phyloP scores from a whole-genome alignment of 2,888 invertebrate genomes.

The Calameuta filiformis region DNA sequence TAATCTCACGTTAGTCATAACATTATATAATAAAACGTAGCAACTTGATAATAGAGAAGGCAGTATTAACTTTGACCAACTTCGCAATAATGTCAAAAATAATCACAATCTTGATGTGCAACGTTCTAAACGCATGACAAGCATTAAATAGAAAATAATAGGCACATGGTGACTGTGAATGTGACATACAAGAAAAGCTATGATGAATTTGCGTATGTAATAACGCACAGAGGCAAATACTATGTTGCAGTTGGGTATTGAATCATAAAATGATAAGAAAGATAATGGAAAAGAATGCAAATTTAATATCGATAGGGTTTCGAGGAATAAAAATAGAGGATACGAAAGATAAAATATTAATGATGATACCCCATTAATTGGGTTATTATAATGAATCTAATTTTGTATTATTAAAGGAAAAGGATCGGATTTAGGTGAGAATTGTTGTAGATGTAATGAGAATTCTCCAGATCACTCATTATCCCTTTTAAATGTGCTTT shows the following conservation, averaged over 20 bases:
- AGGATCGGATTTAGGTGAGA: background rate
- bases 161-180: background rate
- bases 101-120: background rate
- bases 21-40: background rate
- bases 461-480: background rate
- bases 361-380: background rate
- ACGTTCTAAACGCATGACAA: background rate
- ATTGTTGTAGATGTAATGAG: background rate
- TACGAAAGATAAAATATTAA: background rate
- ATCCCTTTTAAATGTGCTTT: background rate
- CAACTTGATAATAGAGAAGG: background rate
- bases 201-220: background rate
- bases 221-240: background rate
- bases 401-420: background rate
- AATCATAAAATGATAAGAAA: conserved; percentile 3
- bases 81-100: background rate
- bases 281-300: conserved; percentile 4
- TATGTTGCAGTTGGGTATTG: background rate
- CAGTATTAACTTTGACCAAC: background rate
- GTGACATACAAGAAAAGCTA: background rate
- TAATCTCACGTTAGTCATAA: background rate
- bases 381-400: background rate
- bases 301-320: background rate
- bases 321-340: background rate
- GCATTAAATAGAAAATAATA: background rate